Base-by-base conservation (phyloP, 2,888 invertebrate genomes). In the Diplolepis rosae region DNA sequence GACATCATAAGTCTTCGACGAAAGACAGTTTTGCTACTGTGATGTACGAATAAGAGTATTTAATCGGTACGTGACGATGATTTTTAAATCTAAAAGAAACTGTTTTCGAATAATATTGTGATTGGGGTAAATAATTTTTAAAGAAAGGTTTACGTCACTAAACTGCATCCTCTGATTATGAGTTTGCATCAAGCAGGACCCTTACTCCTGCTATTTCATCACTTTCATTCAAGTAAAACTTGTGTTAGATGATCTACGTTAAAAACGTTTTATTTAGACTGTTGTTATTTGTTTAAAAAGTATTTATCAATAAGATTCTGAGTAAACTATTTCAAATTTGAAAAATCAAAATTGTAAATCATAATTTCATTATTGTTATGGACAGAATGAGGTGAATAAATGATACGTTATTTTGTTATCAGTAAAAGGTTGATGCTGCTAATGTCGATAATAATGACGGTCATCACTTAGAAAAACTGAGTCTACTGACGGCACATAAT, bases 1-100 rank as follows among this genome's bases (percentile, higher is more conserved):
- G 85, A 88, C 87, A 83, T 65, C 82, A 83, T 67, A 85, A 82
- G 77, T 71, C 51, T n/a, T 42, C 70, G 22, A 45, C 70, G 4
- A 72, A 70, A n/a, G 27, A 74, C 7, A 69, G 67, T 22, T 75
- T 75, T 66, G 15, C 71, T 22, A 65, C 71, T 9, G 13, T 52
- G 24, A 67, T 39, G n/a, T 74, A 75, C 52, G 39, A 48, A 6
- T 74, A 71, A 56, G 56, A 32, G 13, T 22, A n/a, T 24, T 61
- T 1, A 39, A 39, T 24, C 22, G 18, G 18, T 56, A 35, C 11
- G 56, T 61, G 13, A 18, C 9, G 45, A 9, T 45, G 1, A 18
- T 15, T 45, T 45, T 9, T 18, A 22, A 15, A 6, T 42, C n/a
- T 42, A 4, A 7, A 45, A 1, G 9, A 0, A 9, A 9, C 9